Evolutionary conservation across 2,888 invertebrate genomes (phyloP), one percentile per base, ranked within the genome.

Genomic region (Resseliella maxima): DNA sequence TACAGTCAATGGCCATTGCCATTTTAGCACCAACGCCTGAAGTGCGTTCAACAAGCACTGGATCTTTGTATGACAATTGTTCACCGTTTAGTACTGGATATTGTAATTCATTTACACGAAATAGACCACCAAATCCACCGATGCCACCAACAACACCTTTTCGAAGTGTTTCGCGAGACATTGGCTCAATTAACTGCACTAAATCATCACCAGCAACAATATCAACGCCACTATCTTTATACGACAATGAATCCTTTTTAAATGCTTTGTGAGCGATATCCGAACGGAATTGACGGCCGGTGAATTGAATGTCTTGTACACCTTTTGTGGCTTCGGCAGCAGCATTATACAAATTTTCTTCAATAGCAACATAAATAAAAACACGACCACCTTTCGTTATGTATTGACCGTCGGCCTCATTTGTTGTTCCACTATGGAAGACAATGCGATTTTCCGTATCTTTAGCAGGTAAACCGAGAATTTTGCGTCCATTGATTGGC

Each of bases 11-110:
- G 0, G 98, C 97, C 88, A 99, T 94, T 93, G 97, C 97, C 0
- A 99, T 93, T 91, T 99, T 99, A 6, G 99, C 98, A 0, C 99
- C 99, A 72, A 99, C 98, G 0, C 99, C 99, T 89, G 98, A 98
- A 0, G 98, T 97, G 0, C 98, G 97, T 87, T 98, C 97, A 24
- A 99, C 97, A 0, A 99, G 92, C 31, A 98, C 93, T 0, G 98
- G 97, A 90, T 97, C 96, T 88, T 93, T 93, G 88, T 94, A 94
- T 24, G 89, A 89, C 0, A 92, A 90, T 88, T 92, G 91, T 31
- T 87, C n/a, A 45, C 88, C 88, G n/a, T 87, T 45, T 50, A 85
- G 46, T 85, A 88, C 87, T 15, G 87, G 87, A 86, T 88, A 88
- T 27, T 86, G 27, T 24, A 59, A 36, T 10, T 94, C 94, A 86